These are phyloP conservation scores for Axis porcinus DNA, from an alignment of 2,113 vertebrate species.

Conservation along the genomic window DNA sequence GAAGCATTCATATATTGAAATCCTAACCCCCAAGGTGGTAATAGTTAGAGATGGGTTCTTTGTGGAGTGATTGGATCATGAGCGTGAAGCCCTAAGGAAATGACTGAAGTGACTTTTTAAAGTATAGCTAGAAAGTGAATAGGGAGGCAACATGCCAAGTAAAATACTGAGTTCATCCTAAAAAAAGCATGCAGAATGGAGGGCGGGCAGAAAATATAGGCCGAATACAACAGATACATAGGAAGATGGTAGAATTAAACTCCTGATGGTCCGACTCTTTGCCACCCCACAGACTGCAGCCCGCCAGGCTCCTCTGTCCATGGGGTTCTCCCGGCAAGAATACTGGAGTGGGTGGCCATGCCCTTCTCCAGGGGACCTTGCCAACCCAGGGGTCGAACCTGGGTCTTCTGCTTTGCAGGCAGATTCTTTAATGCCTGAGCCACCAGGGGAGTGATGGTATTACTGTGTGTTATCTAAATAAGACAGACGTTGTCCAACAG, in stretches of 20 bases:
- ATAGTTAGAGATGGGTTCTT: neutral
- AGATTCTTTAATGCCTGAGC: neutral
- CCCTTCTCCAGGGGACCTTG: neutral
- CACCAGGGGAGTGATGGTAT: neutral
- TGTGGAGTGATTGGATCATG: neutral
- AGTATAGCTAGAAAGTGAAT: neutral
- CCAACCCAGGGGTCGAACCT: fast-evolving
- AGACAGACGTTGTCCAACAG: too few relatives aligned
- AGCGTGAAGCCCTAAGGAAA: fast-evolving
- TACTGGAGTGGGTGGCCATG: neutral
- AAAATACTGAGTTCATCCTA: neutral
- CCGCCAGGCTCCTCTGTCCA: neutral
- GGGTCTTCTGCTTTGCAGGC: neutral
- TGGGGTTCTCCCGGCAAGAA: neutral
- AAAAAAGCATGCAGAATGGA: neutral
- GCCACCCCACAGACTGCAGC: neutral
- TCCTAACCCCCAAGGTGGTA: too few relatives aligned
- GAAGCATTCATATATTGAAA: neutral
- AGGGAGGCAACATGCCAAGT: neutral
- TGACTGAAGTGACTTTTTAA: neutral
- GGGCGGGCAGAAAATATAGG: neutral
- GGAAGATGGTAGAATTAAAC: neutral
- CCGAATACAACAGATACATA: neutral
- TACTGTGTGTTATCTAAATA: too few relatives aligned
- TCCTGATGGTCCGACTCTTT: fast-evolving